phyloP scores from a whole-genome alignment of 2,797 vertebrate genomes.

The Manis pentadactyla region DNA sequence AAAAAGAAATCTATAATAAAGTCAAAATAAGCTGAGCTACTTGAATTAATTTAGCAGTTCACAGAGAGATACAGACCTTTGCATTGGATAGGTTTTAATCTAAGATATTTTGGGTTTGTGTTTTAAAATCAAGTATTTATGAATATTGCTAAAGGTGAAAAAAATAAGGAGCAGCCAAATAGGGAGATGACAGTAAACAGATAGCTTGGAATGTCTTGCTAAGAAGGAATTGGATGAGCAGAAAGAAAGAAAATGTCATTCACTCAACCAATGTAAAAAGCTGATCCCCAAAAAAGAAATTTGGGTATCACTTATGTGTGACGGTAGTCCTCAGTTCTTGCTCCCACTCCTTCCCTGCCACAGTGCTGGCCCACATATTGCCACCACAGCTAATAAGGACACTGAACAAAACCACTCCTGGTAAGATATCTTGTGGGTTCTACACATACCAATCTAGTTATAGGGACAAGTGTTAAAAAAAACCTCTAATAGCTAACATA shows the following conservation, averaged over 20 bases:
- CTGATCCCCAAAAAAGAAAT: not conserved
- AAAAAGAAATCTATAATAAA: conserved; percentile 21
- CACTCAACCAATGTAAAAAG: conserved; percentile 3
- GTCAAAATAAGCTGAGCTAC: not conserved
- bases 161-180: not conserved
- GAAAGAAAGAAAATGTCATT: not conserved
- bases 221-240: not conserved
- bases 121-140: conserved; percentile 37
- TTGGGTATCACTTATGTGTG: not conserved
- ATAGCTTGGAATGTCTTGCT: conserved; percentile 9
- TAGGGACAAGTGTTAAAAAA: not conserved
- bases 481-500: not conserved
- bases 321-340: not conserved
- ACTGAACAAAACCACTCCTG: not conserved
- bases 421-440: not conserved
- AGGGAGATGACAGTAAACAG: not conserved
- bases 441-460: not conserved
- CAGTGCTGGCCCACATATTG: not conserved
- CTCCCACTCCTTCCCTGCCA: not conserved
- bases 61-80: not conserved
- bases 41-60: not conserved
- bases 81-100: conserved; percentile 3
- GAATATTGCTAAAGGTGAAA: not conserved
- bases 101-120: not conserved
- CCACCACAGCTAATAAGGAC: not conserved